Conservation (phyloP, 92 coral and sea anemone species). For the Palythoa grandiflora region DNA sequence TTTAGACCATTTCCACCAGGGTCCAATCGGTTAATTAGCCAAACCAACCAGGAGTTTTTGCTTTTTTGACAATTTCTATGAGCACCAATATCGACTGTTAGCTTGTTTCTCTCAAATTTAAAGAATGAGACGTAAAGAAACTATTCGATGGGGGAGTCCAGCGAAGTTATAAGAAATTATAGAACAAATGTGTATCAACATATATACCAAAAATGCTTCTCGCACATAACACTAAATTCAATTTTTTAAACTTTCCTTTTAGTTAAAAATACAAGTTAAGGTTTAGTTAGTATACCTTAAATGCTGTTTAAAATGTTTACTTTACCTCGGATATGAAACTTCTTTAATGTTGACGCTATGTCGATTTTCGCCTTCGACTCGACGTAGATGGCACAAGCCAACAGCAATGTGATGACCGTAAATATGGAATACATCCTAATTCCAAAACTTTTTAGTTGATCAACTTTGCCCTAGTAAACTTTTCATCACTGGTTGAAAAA, state of each 20-base stretch:
- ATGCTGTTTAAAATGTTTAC: neutral
- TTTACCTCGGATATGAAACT: slow-evolving; percentile 38
- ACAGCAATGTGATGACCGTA: neutral
- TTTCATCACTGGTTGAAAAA: slow-evolving; percentile 17
- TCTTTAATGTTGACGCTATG: slow-evolving; percentile 35
- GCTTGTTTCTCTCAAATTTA: no score
- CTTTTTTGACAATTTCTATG: no score
- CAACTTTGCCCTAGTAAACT: neutral
- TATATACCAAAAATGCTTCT: neutral
- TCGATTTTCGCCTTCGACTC: slow-evolving; percentile 32
- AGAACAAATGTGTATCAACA: no score
- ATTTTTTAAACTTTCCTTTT: neutral
- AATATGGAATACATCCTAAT: slow-evolving; percentile 23
- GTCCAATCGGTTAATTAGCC: no score
- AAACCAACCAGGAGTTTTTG: no score
- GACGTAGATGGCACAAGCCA: slow-evolving; percentile 34
- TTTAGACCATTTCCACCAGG: no score
- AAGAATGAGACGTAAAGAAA: no score
- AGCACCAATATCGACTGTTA: no score
- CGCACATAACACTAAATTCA: neutral
- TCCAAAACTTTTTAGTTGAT: neutral
- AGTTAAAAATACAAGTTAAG: neutral
- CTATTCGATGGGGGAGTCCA: no score
- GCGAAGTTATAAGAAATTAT: no score
- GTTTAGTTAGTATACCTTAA: neutral